Evolutionary conservation across 1,140 invertebrate genomes (phyloP).

Genomic region (Achroia grisella): DNA sequence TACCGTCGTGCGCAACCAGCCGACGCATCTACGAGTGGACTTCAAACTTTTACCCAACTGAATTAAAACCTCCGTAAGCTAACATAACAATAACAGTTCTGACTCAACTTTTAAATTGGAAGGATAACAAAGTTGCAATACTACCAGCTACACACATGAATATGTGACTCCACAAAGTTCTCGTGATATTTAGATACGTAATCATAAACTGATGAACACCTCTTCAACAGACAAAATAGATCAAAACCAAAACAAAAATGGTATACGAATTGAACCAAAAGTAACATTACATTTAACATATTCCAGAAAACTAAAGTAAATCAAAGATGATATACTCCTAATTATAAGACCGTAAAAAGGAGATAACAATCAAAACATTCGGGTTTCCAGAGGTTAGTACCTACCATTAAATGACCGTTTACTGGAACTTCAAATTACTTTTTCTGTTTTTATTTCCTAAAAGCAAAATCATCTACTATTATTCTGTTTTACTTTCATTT

Average conservation of each 20-base stretch:
- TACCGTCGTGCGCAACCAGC: conserved; percentile 42
- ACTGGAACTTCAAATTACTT: no score
- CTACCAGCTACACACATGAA: conserved; percentile 45
- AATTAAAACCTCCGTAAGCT: conserved; percentile 28
- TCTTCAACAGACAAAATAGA: conserved; percentile 24
- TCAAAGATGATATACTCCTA: no score
- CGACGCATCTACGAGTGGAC: conserved; percentile 59
- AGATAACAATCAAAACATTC: no score
- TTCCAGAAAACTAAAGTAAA: no score
- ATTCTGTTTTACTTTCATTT: no score
- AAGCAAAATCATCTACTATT: no score
- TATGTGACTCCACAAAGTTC: conserved; percentile 53
- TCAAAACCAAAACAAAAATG: background rate
- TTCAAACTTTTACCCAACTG: conserved; percentile 63
- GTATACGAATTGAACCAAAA: no score
- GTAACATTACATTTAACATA: no score
- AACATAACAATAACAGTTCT: background rate
- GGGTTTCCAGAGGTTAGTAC: no score
- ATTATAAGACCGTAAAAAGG: no score
- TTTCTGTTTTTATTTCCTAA: no score
- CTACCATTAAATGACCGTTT: no score
- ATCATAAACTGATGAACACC: conserved; percentile 32
- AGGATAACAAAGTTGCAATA: conserved; percentile 48
- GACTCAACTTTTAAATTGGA: conserved; percentile 28
- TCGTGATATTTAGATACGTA: conserved; percentile 45